Base-by-base conservation (phyloP, 1,140 invertebrate species). In the Drosophila seguyi region DNA sequence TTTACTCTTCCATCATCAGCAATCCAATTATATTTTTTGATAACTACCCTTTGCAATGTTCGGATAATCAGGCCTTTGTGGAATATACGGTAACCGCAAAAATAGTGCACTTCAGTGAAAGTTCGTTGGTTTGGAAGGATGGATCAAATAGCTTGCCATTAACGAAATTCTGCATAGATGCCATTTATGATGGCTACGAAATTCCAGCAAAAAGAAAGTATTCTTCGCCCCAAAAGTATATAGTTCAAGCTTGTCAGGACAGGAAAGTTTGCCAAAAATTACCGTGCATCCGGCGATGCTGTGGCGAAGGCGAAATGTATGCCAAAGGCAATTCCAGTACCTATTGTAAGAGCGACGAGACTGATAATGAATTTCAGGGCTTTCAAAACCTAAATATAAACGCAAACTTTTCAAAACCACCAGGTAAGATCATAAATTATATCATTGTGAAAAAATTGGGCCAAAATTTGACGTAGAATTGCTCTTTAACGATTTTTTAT, bases 1-100 rank as follows among this genome's bases (percentile, higher is more conserved):
- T 69, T 69, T 69, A 69, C 36, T 45, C 66, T 29, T 67, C 66
- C 20, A 69, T 69, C 62, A 69, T 67, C 63, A 67, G 38, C 38
- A 69, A 31, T 36, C 66, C 66, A 52, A 67, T 67, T 53, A 50
- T 69, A 39, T 69, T 69, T 55, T 22, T 55, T 67, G 66, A 69
- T 69, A 69, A 67, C 62, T 14, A 67, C 47, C 8, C 66, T 11
- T 10, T 53, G 31, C 31, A 31, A 27, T 69, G 66, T 20, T 13
- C 66, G 16, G 66, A 53, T 22, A 53, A 53, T n/a, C 34, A 38
- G 36, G 66, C 31, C 13, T 25, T 67, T 16, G 66, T 67, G 29
- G 66, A 69, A 14, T 53, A 53, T 16, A 55, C 45, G 4, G 61
- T 69, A 13, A 53, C 66, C 11, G 36, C 66, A 8, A 34, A 52